phyloP scores from a whole-genome alignment of 2,797 vertebrate genomes.

The Platalea minor region DNA sequence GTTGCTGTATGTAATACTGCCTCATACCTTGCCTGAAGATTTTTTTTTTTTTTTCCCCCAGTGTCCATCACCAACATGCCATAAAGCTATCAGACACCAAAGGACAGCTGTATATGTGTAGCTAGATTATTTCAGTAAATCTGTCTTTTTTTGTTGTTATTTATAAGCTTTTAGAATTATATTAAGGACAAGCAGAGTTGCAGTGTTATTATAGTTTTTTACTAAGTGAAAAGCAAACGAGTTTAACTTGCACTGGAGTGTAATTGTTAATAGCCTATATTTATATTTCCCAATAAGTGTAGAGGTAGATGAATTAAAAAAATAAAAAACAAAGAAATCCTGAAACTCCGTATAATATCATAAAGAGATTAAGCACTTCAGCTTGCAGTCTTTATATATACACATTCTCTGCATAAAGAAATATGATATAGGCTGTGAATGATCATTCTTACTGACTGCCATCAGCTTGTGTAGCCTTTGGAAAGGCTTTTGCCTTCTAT shows the following conservation, averaged over 20 bases:
- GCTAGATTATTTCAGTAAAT: background rate
- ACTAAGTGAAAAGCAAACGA: background rate
- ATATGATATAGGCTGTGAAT: background rate
- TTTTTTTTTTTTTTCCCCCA: fast-evolving
- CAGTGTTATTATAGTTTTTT: background rate
- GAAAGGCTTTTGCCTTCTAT: background rate
- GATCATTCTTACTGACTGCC: background rate
- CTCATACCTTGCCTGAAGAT: background rate
- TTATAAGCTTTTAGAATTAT: background rate
- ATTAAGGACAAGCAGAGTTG: background rate
- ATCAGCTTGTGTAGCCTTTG: background rate
- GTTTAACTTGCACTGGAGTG: background rate
- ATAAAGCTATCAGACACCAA: background rate
- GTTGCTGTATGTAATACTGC: background rate
- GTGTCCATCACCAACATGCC: background rate
- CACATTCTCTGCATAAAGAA: background rate
- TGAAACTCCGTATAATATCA: background rate
- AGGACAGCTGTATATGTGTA: background rate
- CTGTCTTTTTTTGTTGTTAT: background rate
- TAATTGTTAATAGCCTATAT: background rate
- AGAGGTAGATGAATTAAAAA: background rate
- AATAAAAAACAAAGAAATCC: background rate
- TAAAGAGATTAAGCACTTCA: background rate
- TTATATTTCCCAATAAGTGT: background rate
- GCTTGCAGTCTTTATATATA: background rate